These are phyloP conservation scores for Omphaloscelis lunosa DNA, from an alignment of 2,888 invertebrate genomes.

Conservation along the genomic window DNA sequence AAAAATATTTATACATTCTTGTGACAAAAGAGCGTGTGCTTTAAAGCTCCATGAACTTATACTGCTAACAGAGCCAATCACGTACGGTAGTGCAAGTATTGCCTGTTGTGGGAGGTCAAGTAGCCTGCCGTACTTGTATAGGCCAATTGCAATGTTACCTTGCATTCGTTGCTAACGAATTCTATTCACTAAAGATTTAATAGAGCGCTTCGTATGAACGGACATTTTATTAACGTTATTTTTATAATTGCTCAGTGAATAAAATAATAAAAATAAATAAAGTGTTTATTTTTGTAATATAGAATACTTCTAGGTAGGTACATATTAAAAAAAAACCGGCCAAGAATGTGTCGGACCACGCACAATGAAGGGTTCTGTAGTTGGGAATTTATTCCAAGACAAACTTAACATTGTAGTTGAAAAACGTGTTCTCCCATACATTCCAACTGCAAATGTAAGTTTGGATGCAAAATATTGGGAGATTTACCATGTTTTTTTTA, in stretches of 20 bases:
- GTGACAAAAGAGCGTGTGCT: constrained; percentile 65
- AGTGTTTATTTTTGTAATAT: background rate
- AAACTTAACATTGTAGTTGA: too few relatives aligned
- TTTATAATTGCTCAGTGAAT: constrained; percentile 18
- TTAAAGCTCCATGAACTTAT: constrained; percentile 58
- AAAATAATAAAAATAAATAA: background rate
- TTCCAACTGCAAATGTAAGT: too few relatives aligned
- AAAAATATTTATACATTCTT: constrained; percentile 69
- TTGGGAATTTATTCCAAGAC: too few relatives aligned
- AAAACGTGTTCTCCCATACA: too few relatives aligned
- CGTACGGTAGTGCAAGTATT: constrained; percentile 54
- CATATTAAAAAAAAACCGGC: background rate
- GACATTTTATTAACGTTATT: constrained; percentile 33
- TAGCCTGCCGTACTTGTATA: constrained; percentile 59
- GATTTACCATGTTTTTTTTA: too few relatives aligned
- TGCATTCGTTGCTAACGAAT: constrained; percentile 69
- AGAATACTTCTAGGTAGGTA: background rate
- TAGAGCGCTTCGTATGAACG: constrained; percentile 52
- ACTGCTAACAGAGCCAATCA: constrained; percentile 72
- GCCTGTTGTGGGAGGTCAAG: constrained; percentile 68
- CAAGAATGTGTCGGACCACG: too few relatives aligned
- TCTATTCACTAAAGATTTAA: constrained; percentile 67
- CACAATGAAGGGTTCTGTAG: too few relatives aligned
- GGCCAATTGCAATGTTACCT: constrained; percentile 69
- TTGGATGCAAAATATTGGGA: too few relatives aligned